Evolutionary conservation across 2,888 invertebrate species (phyloP).

Genomic region (Keiferia lycopersicella): DNA sequence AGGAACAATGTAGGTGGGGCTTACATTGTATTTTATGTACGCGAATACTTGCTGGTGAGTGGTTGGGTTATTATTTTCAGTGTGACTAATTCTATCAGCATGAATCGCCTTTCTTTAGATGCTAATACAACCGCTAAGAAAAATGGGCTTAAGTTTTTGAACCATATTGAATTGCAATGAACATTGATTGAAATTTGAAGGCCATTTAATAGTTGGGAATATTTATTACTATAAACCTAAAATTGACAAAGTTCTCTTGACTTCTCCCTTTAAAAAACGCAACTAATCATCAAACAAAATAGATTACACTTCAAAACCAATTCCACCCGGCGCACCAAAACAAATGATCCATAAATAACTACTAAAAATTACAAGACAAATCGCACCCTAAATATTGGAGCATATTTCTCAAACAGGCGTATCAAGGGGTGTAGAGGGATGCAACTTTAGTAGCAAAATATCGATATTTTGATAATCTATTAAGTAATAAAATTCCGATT

Average conservation of each 20-base stretch:
- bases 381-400: slow-evolving; percentile 50
- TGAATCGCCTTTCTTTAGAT: not conserved
- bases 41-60: not conserved
- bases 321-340: slow-evolving; percentile 19
- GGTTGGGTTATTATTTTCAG: not conserved
- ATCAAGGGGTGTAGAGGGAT: too few species aligned
- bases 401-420: slow-evolving; percentile 47
- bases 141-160: too few species aligned
- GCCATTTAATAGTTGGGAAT: too few species aligned
- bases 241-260: too few species aligned
- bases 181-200: too few species aligned
- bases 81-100: not conserved
- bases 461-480: too few species aligned
- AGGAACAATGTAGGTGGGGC: slow-evolving; percentile 26
- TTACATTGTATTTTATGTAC: slow-evolving; percentile 16
- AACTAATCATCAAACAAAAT: slow-evolving; percentile 9
- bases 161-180: too few species aligned
- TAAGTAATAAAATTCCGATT: too few species aligned
- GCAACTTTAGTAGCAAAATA: too few species aligned
- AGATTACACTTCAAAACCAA: slow-evolving; percentile 18
- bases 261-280: not conserved
- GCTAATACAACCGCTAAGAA: not conserved
- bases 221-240: too few species aligned
- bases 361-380: slow-evolving; percentile 40
- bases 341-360: slow-evolving; percentile 31